phyloP scores from a whole-genome alignment of 2,888 invertebrate species.

The Cistogaster globosa region DNA sequence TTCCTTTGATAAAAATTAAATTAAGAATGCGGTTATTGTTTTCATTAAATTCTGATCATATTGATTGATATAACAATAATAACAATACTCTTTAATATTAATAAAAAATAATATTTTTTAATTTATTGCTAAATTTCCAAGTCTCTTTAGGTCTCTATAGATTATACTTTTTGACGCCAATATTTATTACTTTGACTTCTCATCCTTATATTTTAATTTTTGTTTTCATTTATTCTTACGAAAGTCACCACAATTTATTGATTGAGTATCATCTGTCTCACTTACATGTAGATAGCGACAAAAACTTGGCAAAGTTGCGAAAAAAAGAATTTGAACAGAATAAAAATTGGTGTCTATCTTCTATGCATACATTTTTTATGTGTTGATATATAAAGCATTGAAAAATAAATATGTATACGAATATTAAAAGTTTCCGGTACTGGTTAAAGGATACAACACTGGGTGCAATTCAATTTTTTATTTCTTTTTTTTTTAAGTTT shows the following conservation, averaged over 20 bases:
- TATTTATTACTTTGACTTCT: constrained; percentile 73
- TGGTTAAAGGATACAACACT: constrained; percentile 21
- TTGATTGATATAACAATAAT: too few species aligned
- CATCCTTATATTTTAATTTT: constrained; percentile 10
- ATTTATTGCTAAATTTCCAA: too few species aligned
- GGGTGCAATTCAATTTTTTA: constrained; percentile 57
- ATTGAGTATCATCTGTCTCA: constrained; percentile 74
- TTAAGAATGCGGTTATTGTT: too few species aligned
- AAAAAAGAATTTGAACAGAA: constrained; percentile 1
- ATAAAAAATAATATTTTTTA: too few species aligned
- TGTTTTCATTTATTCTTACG: constrained; percentile 68
- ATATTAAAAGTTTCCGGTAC: constrained; percentile 1
- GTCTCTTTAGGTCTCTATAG: constrained; percentile 21
- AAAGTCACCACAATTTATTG: constrained; percentile 78
- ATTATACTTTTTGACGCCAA: constrained; percentile 48
- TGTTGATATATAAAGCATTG: constrained; percentile 34
- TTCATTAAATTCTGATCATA: too few species aligned
- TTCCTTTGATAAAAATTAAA: too few species aligned
- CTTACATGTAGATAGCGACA: constrained; percentile 1
- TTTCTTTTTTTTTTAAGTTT: constrained; percentile 35
- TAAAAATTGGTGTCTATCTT: background rate
- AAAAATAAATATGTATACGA: constrained; percentile 23
- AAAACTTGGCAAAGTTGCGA: constrained; percentile 1
- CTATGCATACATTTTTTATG: constrained; percentile 2
- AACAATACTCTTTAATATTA: too few species aligned